These are phyloP conservation scores for Dascyllus trimaculatus DNA, from an alignment of 2,113 vertebrate genomes.

Conservation along the genomic window DNA sequence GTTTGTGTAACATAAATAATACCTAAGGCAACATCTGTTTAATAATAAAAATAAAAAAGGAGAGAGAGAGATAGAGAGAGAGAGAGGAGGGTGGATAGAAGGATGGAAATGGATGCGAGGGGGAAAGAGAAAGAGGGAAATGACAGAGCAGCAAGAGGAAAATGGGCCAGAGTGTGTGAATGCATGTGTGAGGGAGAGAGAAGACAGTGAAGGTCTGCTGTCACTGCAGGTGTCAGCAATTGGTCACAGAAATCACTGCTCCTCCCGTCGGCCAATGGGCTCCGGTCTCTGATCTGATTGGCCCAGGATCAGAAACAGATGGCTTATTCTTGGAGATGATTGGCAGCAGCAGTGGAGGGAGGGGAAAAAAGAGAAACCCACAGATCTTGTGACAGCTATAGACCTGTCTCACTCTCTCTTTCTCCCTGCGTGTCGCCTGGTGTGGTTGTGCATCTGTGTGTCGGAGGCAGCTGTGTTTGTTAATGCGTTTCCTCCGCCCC, in stretches of 20 bases:
- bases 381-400: constrained; percentile 26
- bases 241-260: constrained; percentile 49
- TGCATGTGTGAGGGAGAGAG: constrained; percentile 23
- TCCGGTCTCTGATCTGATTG: constrained; percentile 50
- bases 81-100: constrained; percentile 17
- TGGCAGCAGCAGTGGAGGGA: constrained; percentile 47
- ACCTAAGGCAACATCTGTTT: constrained; percentile 87
- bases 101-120: constrained; percentile 27
- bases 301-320: constrained; percentile 63
- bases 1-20: constrained; percentile 86
- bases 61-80: background rate
- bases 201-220: constrained; percentile 54
- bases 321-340: constrained; percentile 67
- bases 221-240: constrained; percentile 59
- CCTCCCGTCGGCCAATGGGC: constrained; percentile 44
- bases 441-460: constrained; percentile 60
- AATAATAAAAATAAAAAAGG: constrained; percentile 22
- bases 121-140: constrained; percentile 25
- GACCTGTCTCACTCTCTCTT: constrained; percentile 13
- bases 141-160: constrained; percentile 56
- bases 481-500: constrained; percentile 32
- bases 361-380: background rate
- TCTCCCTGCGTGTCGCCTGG: constrained; percentile 4
- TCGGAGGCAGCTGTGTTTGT: constrained; percentile 65
- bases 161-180: constrained; percentile 27